Base-by-base conservation (phyloP, 2,888 invertebrate genomes). In the Helobdella robusta region DNA sequence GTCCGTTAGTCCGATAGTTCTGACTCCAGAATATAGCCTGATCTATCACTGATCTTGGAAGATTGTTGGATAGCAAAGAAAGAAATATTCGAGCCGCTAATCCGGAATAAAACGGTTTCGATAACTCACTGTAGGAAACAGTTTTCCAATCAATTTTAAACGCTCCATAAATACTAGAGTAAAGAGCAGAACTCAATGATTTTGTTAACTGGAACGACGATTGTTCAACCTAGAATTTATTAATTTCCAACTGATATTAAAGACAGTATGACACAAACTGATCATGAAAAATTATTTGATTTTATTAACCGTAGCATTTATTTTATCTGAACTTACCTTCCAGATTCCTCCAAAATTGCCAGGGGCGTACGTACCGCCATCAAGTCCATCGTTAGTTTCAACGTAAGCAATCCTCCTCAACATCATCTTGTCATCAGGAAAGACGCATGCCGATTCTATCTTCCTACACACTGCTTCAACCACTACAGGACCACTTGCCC, bases 321-420 rank as follows among this genome's bases (percentile, higher is more conserved):
- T 2, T 8, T 23, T 3, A 5, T n/a, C 5, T 2, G 11, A 5
- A 1, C 36, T 32, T 15, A 73, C 73, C 69, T 73, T 71, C 73
- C 74, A 74, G 20, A 74, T 74, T 20, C 74, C 74, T 11, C 73
- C 73, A 59, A 72, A 30, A 59, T 70, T 72, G 5, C 66, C 69
- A 0, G 54, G 28, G 40, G 69, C 60, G 67, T 68, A 74, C 6
- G 73, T 72, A 8, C 65, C 67, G 0, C 61, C 15, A 15, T 68
- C 66, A 15, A 44, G 32, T 4, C 74, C 74, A 61, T 73, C 74
- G 25, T 66, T 46, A 6, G 72, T 68, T 59, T 73, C 73, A 0
- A 73, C 71, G 59, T 72, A 73, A 8, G 74, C 74, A 28, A 73
- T 59, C 25, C 73, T 70, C n/a, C 73, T 58, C 1, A 74, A 61